Base-by-base conservation (phyloP, 2,888 invertebrate genomes). In the Nipponacmea schrenckii region DNA sequence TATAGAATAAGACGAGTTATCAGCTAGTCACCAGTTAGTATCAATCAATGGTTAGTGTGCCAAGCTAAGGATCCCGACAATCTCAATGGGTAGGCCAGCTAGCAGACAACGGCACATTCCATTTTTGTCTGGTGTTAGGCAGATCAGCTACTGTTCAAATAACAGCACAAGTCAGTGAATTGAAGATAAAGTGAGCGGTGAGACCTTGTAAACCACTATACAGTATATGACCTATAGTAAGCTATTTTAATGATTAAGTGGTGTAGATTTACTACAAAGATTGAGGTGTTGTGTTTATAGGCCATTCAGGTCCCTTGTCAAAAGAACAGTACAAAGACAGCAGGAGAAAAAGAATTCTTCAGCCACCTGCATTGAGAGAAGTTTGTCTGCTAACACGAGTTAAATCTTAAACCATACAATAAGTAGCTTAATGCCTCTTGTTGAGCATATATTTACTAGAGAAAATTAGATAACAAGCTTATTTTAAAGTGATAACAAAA, bases 21-120 rank as follows among this genome's bases (percentile, higher is more conserved):
- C 56, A 56, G 56, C 56, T 56, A 56, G 56, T 56, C 56, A 56
- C 56, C 56, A 56, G 56, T 56, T 56, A 56, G 56, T 56, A 56
- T 56, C 56, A 56, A 56, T 56, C 56, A 56, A 56, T 56, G 20
- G 56, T 20, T 56, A 24, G 56, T 56, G 56, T 56, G 56, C 56
- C 56, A 56, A 56, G 56, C 56, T 56, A 24, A 56, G 56, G 56
- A 56, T 56, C 56, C 56, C 56, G 56, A 56, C 56, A 56, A 20
- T 56, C 20, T 20, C 56, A 56, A 56, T 56, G 56, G 56, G 56
- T 56, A 56, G 56, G 56, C 56, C 56, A 56, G 56, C 56, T 56
- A 56, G 56, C 56, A 56, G 56, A 56, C 56, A 56, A 56, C 56
- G 56, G 56, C 56, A 56, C 56, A 56, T 56, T 56, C 56, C 56